phyloP scores from a whole-genome alignment of 2,113 vertebrate species.

The Nanorana parkeri region DNA sequence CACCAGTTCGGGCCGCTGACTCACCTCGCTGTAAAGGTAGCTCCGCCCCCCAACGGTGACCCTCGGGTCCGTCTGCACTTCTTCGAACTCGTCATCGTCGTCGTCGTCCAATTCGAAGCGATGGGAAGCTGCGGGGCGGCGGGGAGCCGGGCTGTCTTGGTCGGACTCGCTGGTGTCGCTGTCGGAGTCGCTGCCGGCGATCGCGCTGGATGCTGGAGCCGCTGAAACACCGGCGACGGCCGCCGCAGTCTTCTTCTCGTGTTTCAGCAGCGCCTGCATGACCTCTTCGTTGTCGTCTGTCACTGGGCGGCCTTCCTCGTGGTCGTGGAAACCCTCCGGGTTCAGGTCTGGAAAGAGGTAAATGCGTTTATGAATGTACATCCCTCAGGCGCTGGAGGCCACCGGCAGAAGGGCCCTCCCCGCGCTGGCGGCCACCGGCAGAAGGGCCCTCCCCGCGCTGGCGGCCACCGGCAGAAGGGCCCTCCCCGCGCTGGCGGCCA shows the following conservation, averaged over 20 bases:
- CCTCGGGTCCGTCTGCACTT: slow-evolving; percentile 85
- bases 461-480: too few species aligned
- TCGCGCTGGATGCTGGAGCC: slow-evolving; percentile 66
- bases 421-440: too few species aligned
- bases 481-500: too few species aligned
- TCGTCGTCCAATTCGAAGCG: slow-evolving; percentile 77
- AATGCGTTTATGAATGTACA: background rate
- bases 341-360: slow-evolving; percentile 63
- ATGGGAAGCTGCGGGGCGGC: slow-evolving; percentile 21
- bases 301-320: slow-evolving; percentile 66
- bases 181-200: slow-evolving; percentile 92
- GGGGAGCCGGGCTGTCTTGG: slow-evolving; percentile 77
- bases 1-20: slow-evolving; percentile 92
- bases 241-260: slow-evolving; percentile 84
- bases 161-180: slow-evolving; percentile 98
- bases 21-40: slow-evolving; percentile 88
- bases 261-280: slow-evolving; percentile 96
- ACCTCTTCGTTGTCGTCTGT: slow-evolving; percentile 94
- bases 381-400: too few species aligned
- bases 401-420: too few species aligned
- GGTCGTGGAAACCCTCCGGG: slow-evolving; percentile 72
- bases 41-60: slow-evolving; percentile 88
- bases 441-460: too few species aligned
- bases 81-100: slow-evolving; percentile 92
- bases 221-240: slow-evolving; percentile 61